phyloP scores from a whole-genome alignment of 2,797 vertebrate species.

The Clarias laeviceps region DNA sequence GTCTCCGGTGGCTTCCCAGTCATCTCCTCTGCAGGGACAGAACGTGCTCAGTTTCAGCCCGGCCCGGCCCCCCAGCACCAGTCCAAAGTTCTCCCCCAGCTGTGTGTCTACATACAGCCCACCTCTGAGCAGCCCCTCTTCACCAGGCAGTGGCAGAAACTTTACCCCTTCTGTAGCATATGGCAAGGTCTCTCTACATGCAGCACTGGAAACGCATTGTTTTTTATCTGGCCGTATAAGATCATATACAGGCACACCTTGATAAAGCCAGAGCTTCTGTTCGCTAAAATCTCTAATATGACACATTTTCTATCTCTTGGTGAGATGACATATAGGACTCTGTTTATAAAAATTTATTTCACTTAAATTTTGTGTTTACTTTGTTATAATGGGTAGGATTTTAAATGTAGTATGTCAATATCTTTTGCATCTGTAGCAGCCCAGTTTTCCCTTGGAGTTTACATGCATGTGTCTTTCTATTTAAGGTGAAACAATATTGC shows the following conservation, averaged over 20 bases:
- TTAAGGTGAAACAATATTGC: not conserved
- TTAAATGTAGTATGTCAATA: not conserved
- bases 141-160: conserved; percentile 70
- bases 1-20: conserved; percentile 73
- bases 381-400: not conserved
- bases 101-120: conserved; percentile 86
- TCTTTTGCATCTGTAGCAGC: not conserved
- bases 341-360: too few species aligned
- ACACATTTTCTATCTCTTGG: not conserved
- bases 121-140: conserved; percentile 76
- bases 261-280: not conserved
- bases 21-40: conserved; percentile 86
- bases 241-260: not conserved
- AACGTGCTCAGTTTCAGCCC: conserved; percentile 94
- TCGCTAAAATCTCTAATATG: not conserved
- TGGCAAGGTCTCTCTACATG: conserved; percentile 71
- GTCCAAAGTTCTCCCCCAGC: conserved; percentile 85
- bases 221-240: not conserved
- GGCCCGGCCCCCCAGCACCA: conserved; percentile 80
- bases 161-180: conserved; percentile 76
- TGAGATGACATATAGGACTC: not conserved
- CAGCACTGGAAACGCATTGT: not conserved
- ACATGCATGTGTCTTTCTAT: not conserved
- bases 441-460: not conserved
- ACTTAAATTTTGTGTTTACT: too few species aligned